A percentile compares a stretch with the other conserved stretches of the same genome.
Evolutionary conservation across 2,888 invertebrate genomes (phyloP).

Genomic region (Idaea aversata): DNA sequence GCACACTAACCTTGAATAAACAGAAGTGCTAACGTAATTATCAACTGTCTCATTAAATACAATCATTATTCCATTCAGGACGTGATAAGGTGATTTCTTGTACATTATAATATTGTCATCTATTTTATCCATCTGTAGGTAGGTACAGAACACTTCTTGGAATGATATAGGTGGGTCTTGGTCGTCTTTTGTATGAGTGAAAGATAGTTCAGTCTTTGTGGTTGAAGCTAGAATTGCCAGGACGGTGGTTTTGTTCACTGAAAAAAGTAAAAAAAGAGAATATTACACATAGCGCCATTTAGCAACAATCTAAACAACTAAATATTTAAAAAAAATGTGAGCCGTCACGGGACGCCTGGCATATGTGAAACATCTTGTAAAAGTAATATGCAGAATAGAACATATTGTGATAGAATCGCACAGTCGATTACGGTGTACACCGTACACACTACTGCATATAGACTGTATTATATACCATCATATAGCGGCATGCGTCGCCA

Average conservation of each 20-base stretch:
- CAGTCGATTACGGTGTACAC: too few species aligned
- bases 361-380: too few species aligned
- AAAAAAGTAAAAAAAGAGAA: constrained; percentile 25
- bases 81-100: constrained; percentile 53
- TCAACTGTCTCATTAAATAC: constrained; percentile 30
- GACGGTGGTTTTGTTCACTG: constrained; percentile 40
- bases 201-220: constrained; percentile 43
- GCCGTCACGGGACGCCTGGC: too few species aligned
- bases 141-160: constrained; percentile 41
- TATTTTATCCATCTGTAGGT: constrained; percentile 53
- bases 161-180: constrained; percentile 29
- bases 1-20: constrained; percentile 53
- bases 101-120: constrained; percentile 44
- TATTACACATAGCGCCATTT: too few species aligned
- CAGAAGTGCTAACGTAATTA: constrained; percentile 29
- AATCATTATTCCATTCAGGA: constrained; percentile 56
- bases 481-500: too few species aligned
- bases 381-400: too few species aligned
- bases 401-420: too few species aligned
- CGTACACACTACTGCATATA: too few species aligned
- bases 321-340: too few species aligned
- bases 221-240: constrained; percentile 53
- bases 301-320: too few species aligned
- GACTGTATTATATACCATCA: too few species aligned
- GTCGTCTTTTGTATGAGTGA: constrained; percentile 42